These are phyloP conservation scores for Spermophilus dauricus DNA, from an alignment of 2,113 vertebrate genomes.

Conservation along the genomic window DNA sequence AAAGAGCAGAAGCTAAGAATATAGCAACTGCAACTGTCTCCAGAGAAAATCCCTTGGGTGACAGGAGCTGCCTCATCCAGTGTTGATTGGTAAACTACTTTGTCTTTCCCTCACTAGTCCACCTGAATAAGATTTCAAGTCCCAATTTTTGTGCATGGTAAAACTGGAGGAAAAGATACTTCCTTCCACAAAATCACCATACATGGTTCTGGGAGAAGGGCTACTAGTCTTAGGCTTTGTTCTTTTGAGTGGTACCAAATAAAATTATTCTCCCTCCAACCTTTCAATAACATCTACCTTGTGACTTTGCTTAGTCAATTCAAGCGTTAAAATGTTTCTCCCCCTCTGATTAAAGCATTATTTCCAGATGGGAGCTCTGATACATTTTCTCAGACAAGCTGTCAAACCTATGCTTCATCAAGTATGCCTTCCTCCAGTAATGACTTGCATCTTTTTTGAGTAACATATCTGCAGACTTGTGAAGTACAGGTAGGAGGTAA, in stretches of 20 bases:
- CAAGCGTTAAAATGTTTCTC: conserved; percentile 75
- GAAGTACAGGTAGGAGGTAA: conserved; percentile 28
- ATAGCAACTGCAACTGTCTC: not conserved
- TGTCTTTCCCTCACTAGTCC: not conserved
- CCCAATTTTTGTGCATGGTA: not conserved
- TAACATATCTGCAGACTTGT: not conserved
- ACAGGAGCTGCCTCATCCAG: not conserved
- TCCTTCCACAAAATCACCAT: not conserved
- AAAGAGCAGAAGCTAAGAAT: not conserved
- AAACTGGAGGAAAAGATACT: not conserved
- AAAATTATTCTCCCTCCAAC: not conserved
- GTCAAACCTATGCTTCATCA: conserved; percentile 63
- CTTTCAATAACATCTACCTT: conserved; percentile 33
- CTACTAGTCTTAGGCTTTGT: not conserved
- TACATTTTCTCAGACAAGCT: conserved; percentile 35
- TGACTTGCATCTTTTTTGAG: not conserved
- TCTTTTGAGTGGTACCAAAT: not conserved
- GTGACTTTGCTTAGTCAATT: conserved; percentile 76
- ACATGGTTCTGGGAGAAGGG: not conserved
- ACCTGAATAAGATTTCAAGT: not conserved
- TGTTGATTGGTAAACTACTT: not conserved
- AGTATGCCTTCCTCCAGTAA: not conserved
- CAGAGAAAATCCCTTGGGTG: not conserved
- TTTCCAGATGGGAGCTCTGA: conserved; percentile 80
- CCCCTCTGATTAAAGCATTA: conserved; percentile 58